A percentile compares a stretch with the other conserved stretches of the same genome.
Evolutionary conservation across 2,113 vertebrate genomes (phyloP).

Genomic region (Petaurus breviceps): DNA sequence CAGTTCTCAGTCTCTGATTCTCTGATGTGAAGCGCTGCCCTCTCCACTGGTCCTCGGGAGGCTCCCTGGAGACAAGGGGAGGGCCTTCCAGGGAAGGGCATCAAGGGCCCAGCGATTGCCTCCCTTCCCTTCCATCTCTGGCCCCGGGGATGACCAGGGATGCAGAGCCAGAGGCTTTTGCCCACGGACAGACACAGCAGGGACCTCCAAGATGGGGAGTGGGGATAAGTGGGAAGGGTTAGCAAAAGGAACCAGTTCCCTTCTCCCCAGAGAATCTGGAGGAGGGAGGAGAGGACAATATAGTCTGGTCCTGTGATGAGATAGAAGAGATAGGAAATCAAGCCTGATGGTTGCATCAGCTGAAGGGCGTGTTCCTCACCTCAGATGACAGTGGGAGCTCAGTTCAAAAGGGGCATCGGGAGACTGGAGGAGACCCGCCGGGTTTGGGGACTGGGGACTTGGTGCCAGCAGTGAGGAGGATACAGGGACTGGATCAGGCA

Average conservation of each 20-base stretch:
- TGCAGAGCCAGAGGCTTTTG: too few species aligned
- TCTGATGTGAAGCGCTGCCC: not conserved
- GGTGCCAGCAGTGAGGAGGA: not conserved
- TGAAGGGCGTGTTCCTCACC: slow-evolving; percentile 80
- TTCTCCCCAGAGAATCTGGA: slow-evolving; percentile 68
- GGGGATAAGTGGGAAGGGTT: not conserved
- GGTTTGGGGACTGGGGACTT: not conserved
- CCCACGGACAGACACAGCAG: not conserved
- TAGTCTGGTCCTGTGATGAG: slow-evolving; percentile 68
- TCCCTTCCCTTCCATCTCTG: too few species aligned
- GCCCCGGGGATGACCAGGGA: too few species aligned
- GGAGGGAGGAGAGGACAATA: slow-evolving; percentile 71
- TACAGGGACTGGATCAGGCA: not conserved
- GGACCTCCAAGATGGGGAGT: slow-evolving; percentile 50
- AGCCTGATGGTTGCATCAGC: slow-evolving; percentile 70
- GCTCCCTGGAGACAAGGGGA: not conserved
- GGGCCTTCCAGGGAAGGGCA: too few species aligned
- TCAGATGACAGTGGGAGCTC: slow-evolving; percentile 76
- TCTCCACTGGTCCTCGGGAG: not conserved
- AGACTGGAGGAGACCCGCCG: not conserved
- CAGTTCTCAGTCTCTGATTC: not conserved
- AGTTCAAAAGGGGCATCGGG: slow-evolving; percentile 66
- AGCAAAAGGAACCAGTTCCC: not conserved
- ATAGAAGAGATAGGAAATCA: slow-evolving; percentile 69
- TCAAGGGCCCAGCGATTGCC: too few species aligned